Evolutionary conservation across 2,888 invertebrate genomes (phyloP).

Genomic region (Oligia strigilis): DNA sequence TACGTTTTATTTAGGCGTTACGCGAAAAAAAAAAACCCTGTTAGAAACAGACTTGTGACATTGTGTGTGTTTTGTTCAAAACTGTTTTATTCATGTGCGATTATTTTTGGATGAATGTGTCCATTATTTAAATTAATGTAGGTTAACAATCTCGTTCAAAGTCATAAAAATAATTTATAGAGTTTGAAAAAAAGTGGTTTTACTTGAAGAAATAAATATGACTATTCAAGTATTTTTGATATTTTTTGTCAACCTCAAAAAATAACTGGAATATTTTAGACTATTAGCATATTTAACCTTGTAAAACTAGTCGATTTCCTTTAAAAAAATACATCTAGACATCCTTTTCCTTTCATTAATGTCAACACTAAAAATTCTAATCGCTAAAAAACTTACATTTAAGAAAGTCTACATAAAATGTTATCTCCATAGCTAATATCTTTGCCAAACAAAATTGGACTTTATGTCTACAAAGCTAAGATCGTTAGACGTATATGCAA

Average conservation of each 20-base stretch:
- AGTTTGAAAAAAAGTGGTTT: slow-evolving; percentile 2
- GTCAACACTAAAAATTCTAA: slow-evolving; percentile 21
- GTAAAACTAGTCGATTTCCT: background rate
- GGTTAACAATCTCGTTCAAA: background rate
- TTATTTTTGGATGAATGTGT: background rate
- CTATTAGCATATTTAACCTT: slow-evolving; percentile 15
- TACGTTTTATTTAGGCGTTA: too few species aligned
- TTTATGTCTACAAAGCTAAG: slow-evolving; percentile 12
- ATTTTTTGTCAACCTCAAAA: slow-evolving; percentile 14
- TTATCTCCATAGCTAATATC: slow-evolving; percentile 28
- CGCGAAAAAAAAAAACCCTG: too few species aligned
- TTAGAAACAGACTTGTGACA: background rate
- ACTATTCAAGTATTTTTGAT: background rate
- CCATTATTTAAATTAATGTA: background rate
- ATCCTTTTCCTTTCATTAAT: slow-evolving; percentile 39
- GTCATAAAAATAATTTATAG: slow-evolving; percentile 8
- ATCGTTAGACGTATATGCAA: slow-evolving; percentile 26
- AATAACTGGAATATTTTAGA: background rate
- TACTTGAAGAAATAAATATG: slow-evolving; percentile 11
- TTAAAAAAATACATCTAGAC: background rate
- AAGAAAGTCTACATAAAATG: slow-evolving; percentile 58
- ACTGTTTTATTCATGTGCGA: background rate
- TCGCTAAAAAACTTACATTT: slow-evolving; percentile 23
- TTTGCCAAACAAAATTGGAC: slow-evolving; percentile 32
- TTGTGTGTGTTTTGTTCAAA: background rate